Evolutionary conservation across 2,888 invertebrate species (phyloP), one percentile per base, ranked within the genome.

Genomic region (Peribatodes rhomboidaria): DNA sequence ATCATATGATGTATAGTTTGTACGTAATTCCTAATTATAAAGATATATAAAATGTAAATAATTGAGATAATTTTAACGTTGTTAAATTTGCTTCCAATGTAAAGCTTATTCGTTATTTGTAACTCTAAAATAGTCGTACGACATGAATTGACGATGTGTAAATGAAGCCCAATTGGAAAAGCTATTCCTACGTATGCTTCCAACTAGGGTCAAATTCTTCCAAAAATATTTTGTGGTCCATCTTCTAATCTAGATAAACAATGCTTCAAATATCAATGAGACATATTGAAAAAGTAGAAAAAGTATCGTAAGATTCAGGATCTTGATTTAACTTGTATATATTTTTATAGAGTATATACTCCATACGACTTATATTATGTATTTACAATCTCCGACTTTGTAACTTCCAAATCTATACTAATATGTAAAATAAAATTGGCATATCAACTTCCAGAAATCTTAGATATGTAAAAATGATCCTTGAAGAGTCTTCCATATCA

Each of bases 401-500:
- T 55, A 87, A 88, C 89, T 92, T 91, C 90, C 90, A 90, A 85
- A 79, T 81, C 79, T 84, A 84, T 85, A 86, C 86, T 85, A 81
- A 81, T 80, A 80, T 67, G 60, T 72, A 68, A 81, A 84, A 86
- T 86, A 84, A 82, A 84, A 93, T 92, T 92, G 93, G 93, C 94
- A 94, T 94, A 94, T 94, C 94, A 94, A 92, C 86, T 89, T 89
- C 92, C 92, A 87, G 86, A 88, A 87, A 87, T 85, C 85, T 87
- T 86, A 90, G 87, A 84, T 87, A 83, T 82, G 42, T 55, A 44
- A 84, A 79, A 74, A 77, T 83, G 86, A 88, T 86, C 83, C 80
- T 86, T 85, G 81, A 87, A 83, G 84, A 86, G 90, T 94, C 94
- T 94, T 94, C 94, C 94, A 94, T 94, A 93, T 93, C 93, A 89